Evolutionary conservation across 2,797 vertebrate genomes (phyloP).

Genomic region (Cossypha polioptera): DNA sequence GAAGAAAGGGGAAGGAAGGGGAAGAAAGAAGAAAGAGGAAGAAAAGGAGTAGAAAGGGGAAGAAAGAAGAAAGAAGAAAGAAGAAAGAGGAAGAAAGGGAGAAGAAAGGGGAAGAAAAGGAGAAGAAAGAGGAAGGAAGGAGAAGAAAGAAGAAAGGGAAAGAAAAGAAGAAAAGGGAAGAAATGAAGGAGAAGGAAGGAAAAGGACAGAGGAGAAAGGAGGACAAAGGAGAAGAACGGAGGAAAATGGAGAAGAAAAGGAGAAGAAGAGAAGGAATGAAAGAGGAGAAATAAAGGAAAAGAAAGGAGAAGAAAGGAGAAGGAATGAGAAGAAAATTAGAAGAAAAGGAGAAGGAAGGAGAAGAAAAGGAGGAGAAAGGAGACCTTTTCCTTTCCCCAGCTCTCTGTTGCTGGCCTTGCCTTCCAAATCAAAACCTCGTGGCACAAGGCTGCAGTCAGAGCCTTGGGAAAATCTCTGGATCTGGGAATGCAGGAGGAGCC

Average conservation of each 20-base stretch:
- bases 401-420: neutral
- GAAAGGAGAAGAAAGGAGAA: neutral
- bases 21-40: neutral
- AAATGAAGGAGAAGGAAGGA: neutral
- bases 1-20: neutral
- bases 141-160: too few species aligned
- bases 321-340: too few species aligned
- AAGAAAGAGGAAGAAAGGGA: too few species aligned
- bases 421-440: neutral
- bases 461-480: neutral
- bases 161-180: neutral
- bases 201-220: too few species aligned
- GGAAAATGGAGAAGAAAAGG: neutral
- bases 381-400: neutral
- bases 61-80: too few species aligned
- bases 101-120: neutral
- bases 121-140: neutral
- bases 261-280: too few species aligned
- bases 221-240: neutral
- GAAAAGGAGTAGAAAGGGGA: neutral
- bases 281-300: too few species aligned
- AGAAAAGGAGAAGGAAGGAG: too few species aligned
- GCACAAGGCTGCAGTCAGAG: neutral
- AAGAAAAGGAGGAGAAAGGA: too few species aligned
- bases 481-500: neutral